Conservation (phyloP, 2,797 vertebrate species). For the Euphonia xanthogaster region DNA sequence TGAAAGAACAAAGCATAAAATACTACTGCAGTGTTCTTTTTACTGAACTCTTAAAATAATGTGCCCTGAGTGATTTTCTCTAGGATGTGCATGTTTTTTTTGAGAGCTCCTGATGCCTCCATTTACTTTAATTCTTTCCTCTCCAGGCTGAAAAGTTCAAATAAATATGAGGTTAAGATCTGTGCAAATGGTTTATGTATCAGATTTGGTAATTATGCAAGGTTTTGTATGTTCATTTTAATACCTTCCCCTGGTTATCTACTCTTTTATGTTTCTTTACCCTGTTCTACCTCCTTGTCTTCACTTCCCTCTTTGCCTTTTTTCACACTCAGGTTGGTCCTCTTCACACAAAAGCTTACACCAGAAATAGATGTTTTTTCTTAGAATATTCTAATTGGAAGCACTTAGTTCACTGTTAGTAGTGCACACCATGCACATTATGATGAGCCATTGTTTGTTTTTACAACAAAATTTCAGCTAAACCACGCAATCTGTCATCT, state of each 20-base stretch:
- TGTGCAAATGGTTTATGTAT: background rate
- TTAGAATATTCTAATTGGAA: background rate
- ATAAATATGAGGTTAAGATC: background rate
- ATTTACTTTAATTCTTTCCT: background rate
- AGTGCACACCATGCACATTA: background rate
- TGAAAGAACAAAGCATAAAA: background rate
- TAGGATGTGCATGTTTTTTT: background rate
- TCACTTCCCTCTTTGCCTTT: background rate
- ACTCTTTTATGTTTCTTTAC: background rate
- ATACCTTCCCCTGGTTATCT: background rate
- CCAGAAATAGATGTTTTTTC: background rate
- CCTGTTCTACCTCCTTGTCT: background rate
- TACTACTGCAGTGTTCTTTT: background rate
- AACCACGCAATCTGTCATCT: background rate
- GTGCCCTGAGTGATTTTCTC: background rate
- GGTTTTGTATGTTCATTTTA: background rate
- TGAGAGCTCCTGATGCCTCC: background rate
- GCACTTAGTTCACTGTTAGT: background rate
- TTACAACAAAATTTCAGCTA: slow-evolving; percentile 36
- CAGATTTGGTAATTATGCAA: background rate
- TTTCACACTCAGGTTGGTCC: background rate
- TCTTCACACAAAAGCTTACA: background rate
- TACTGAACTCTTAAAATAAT: background rate
- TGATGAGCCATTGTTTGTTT: slow-evolving; percentile 54
- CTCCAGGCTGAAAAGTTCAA: background rate